Base-by-base conservation (phyloP, 2,113 vertebrate species). In the Glaucomys volans region DNA sequence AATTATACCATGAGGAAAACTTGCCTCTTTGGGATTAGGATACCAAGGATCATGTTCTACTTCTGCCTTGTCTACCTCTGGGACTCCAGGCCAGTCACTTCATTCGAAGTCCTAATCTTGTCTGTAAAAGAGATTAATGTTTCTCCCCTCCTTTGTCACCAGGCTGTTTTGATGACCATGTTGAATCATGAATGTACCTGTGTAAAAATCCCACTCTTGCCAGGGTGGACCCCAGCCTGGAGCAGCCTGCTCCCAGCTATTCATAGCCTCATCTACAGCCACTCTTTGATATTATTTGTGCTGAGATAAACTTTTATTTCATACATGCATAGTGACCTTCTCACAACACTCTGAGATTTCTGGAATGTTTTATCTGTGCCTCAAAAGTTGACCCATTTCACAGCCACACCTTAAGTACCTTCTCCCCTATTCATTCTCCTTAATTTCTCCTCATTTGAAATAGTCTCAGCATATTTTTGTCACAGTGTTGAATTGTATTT, bases 241-340 rank as follows among this genome's bases (percentile, higher is more conserved):
- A 11, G 2, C 24, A 24, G 1, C 4, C 5, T 1, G 32, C 9
- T 72, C 35, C 66, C 1, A 5, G 30, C 11, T 13, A 22, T 16
- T 57, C 67, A 72, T 8, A 82, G 47, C 22, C 71, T 82, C 54
- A 24, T 35, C 26, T 40, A 42, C 62, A 76, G 44, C n/a, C 30
- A 18, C 4, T 35, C 6, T 79, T 87, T 81, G 44, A 1, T 35
- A 42, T 40, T 54, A 20, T 69, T 90, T 3, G 5, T 59, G 24
- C 20, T 42, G 4, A 7, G 8, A 8, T 12, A 10, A 87, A 44
- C 81, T 66, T 86, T 52, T 30, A 64, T 50, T 64, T 20, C 32
- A 5, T 7, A 72, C 8, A 2, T 35, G 40, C 22, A 7, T 4
- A 8, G 13, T 47, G 32, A 11, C 30, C 37, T 64, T 47, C 59